Evolutionary conservation across 2,888 invertebrate species (phyloP).

Genomic region (Melanchra persicariae): DNA sequence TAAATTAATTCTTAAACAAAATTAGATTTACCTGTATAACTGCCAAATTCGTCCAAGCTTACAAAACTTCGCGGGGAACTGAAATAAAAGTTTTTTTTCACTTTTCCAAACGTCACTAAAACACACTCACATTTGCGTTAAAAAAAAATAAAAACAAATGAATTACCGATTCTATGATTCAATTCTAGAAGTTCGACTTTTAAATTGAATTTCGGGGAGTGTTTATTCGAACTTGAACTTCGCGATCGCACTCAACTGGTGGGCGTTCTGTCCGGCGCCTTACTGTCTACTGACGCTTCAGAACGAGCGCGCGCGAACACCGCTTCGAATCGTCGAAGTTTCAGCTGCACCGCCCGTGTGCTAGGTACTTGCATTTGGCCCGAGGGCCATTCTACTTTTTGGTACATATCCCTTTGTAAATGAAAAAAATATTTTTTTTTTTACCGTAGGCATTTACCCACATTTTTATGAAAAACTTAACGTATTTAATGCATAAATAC

Average conservation of each 20-base stretch:
- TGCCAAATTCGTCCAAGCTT: constrained; percentile 38
- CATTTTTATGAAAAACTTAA: background rate
- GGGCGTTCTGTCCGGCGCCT: constrained; percentile 78
- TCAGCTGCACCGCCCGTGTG: constrained; percentile 54
- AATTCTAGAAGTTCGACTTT: constrained; percentile 23
- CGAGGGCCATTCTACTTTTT: constrained; percentile 2
- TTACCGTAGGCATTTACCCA: too few relatives aligned
- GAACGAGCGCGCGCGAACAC: constrained; percentile 64
- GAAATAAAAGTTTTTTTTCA: constrained; percentile 51
- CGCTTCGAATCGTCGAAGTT: constrained; percentile 48
- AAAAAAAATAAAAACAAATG: constrained; percentile 2
- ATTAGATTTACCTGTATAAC: constrained; percentile 57
- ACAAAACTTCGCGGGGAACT: constrained; percentile 59
- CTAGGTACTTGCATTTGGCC: constrained; percentile 58
- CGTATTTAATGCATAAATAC: background rate
- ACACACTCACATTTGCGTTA: constrained; percentile 49
- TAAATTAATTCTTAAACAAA: constrained; percentile 20
- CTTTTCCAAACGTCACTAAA: constrained; percentile 39
- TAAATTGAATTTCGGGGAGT: constrained; percentile 61
- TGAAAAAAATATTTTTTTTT: too few relatives aligned
- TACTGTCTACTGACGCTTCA: constrained; percentile 76
- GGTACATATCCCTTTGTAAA: background rate
- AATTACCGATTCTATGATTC: background rate
- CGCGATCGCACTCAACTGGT: constrained; percentile 75
- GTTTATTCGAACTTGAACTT: constrained; percentile 76